phyloP scores from a whole-genome alignment of 2,888 invertebrate species.

The Parasteatoda lunata region DNA sequence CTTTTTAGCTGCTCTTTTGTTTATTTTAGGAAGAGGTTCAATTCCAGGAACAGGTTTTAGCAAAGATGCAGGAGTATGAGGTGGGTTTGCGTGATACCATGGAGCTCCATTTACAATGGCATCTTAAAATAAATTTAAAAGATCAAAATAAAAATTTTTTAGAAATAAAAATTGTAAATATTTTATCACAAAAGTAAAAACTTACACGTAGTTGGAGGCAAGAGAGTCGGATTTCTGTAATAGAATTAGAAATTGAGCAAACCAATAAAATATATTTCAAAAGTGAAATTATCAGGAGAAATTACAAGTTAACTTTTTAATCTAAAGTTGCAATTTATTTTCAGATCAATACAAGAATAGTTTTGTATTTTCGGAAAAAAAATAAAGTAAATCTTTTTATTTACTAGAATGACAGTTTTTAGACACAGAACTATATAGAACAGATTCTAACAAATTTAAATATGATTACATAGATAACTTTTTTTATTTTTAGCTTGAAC shows the following conservation, averaged over 20 bases:
- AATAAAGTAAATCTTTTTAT: no score
- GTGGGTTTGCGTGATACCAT: conserved; percentile 24
- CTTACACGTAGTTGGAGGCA: not conserved
- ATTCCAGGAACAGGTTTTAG: conserved; percentile 66
- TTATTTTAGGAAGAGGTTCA: conserved; percentile 25
- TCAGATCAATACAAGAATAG: no score
- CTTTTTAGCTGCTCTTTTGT: conserved; percentile 9
- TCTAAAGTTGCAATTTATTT: no score
- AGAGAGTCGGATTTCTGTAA: not conserved
- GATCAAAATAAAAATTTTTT: not conserved
- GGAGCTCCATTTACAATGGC: conserved; percentile 53
- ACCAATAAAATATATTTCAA: no score
- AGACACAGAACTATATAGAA: no score
- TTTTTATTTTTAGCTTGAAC: no score
- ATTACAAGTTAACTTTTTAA: no score
- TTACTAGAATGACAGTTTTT: no score
- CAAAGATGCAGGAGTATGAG: conserved; percentile 28
- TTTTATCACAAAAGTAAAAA: not conserved
- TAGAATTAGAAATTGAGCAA: not conserved
- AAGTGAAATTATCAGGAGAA: no score
- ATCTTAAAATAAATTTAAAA: conserved; percentile 19
- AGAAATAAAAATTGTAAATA: not conserved
- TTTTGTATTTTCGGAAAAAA: no score
- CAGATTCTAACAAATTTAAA: no score
- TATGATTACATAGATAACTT: no score